Percentiles rank a stretch among this genome's conserved stretches.
These are phyloP conservation scores for Chaenocephalus aceratus DNA, from an alignment of 2,113 vertebrate species.

Conservation along the genomic window DNA sequence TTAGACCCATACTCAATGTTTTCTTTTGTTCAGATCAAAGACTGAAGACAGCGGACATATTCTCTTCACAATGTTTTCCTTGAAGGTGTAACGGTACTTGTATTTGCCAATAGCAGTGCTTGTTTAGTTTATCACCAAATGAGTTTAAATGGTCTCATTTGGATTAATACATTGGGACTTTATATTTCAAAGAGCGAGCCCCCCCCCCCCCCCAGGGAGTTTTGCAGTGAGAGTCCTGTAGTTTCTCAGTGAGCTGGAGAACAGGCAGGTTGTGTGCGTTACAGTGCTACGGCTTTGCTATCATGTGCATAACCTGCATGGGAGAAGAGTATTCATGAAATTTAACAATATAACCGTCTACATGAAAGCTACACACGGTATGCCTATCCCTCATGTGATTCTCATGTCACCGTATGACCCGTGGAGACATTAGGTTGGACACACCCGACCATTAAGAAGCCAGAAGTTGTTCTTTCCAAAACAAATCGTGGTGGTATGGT, in stretches of 20 bases:
- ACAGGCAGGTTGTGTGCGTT: too few relatives aligned
- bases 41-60: not conserved
- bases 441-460: too few relatives aligned
- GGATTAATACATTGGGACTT: not conserved
- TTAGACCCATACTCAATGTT: slow-evolving; percentile 16
- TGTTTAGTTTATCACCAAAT: not conserved
- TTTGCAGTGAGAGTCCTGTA: not conserved
- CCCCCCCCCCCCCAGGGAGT: not conserved
- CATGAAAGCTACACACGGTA: too few relatives aligned
- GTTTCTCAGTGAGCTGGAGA: not conserved
- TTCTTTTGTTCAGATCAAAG: slow-evolving; percentile 1
- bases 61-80: slow-evolving; percentile 39
- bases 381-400: too few relatives aligned
- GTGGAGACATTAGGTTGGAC: too few relatives aligned
- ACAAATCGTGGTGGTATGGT: too few relatives aligned
- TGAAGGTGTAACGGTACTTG: slow-evolving; percentile 50
- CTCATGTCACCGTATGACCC: too few relatives aligned
- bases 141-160: not conserved
- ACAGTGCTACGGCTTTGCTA: too few relatives aligned
- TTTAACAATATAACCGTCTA: too few relatives aligned
- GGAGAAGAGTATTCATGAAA: too few relatives aligned
- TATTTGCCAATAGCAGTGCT: not conserved
- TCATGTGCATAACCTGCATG: too few relatives aligned
- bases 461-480: too few relatives aligned
- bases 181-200: not conserved